Evolutionary conservation across 2,797 vertebrate genomes (phyloP), one percentile per base, ranked within the genome.

Genomic region (Sparidentex hasta): DNA sequence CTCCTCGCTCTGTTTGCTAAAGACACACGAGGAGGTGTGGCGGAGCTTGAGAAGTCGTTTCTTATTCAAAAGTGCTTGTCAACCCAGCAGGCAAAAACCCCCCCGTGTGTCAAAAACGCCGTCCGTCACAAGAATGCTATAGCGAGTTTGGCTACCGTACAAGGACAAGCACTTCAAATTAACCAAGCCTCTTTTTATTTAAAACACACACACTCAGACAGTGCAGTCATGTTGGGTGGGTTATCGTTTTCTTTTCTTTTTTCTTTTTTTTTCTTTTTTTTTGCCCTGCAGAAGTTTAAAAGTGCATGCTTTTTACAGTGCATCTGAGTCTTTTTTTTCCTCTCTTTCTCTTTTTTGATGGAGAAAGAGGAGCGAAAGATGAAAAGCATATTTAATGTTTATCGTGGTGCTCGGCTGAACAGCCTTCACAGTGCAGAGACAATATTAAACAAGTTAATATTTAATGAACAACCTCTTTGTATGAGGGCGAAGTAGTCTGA

Each of bases 381-480:
- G 95, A 96, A 96, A 95, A 93, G 95, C 95, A 96, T 96, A 95
- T 95, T 96, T 95, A 95, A 96, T 95, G 94, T 95, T 95, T 94
- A 94, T 94, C 90, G 87, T 87, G 90, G 93, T 84, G 91, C 91
- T 90, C 83, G 78, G 84, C 90, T 90, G 92, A 94, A 92, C 91
- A 93, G 94, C 90, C 94, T 95, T 92, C 92, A 91, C 92, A 92
- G 92, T 81, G 87, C 91, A 88, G 91, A 95, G 95, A 95, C 95
- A 95, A 96, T 96, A 95, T 96, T 96, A 95, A 95, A 95, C 93
- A 93, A 95, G 95, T 96, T 95, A 96, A 96, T 96, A 96, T 96
- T 96, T 95, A 95, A 96, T 96, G 93, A 93, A 92, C 82, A 87
- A 83, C 85, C 89, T 92, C 93, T 95, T 95, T 95, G 94, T 95